Evolutionary conservation across 2,888 invertebrate species (phyloP).

Genomic region (Eupithecia exiguata): DNA sequence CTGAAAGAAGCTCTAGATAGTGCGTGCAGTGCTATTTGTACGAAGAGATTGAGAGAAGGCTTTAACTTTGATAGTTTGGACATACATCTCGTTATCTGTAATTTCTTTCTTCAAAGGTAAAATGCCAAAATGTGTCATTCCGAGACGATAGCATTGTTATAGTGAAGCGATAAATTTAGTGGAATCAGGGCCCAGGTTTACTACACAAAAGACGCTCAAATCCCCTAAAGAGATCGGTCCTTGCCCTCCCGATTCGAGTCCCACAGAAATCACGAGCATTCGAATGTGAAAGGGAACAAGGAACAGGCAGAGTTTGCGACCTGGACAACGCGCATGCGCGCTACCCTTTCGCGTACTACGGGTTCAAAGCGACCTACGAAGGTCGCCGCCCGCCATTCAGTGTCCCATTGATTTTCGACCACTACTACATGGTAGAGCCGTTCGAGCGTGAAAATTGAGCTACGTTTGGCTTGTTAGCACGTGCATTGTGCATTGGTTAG

Average conservation of each 20-base stretch:
- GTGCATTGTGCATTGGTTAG: conserved; percentile 46
- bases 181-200: neutral
- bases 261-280: conserved; percentile 25
- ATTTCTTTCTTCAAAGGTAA: no score
- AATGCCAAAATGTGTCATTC: no score
- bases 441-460: conserved; percentile 63
- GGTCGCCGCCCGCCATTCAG: conserved; percentile 79
- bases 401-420: conserved; percentile 77
- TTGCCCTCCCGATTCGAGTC: conserved; percentile 12
- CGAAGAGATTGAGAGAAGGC: no score
- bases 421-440: conserved; percentile 60
- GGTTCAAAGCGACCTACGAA: conserved; percentile 73
- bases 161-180: no score
- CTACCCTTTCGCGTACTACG: conserved; percentile 72
- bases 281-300: conserved; percentile 25
- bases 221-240: neutral
- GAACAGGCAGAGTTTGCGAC: conserved; percentile 36
- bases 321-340: conserved; percentile 68
- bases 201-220: neutral
- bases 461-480: conserved; percentile 58
- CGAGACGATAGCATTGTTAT: no score
- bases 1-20: no score
- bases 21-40: no score
- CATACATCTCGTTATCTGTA: no score
- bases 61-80: no score